Evolutionary conservation across 2,797 vertebrate genomes (phyloP), one percentile per base, ranked within the genome.

Genomic region (Echeneis naucrates): DNA sequence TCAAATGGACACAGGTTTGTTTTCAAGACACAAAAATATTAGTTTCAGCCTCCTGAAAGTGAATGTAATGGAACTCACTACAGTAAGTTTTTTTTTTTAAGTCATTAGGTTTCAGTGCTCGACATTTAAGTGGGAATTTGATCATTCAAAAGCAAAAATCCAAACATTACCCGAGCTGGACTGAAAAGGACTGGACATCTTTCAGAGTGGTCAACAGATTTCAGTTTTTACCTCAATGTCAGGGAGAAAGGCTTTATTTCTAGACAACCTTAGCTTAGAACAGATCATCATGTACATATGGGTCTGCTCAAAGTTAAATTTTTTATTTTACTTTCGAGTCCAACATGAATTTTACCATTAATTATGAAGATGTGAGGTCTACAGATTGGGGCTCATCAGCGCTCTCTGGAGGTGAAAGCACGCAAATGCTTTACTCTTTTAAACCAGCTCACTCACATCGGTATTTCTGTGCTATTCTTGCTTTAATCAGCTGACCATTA

Each of bases 131-230:
- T 0, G 4, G 55, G 56, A 32, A 5, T 68, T 54, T 16, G 27
- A 48, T 35, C 64, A 50, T 5, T 42, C 14, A 40, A 74, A 79
- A 48, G 52, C 27, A n/a, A 52, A n/a, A 74, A 57, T 40, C 11
- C 3, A 75, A 62, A 50, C 19, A 50, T 68, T 58, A 3, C 6
- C 37, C 51, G 48, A 51, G 23, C 26, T 23, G n/a, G 11, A 9
- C 14, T 42, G 32, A 52, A 24, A 13, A 33, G 32, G 6, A 8
- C 32, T 33, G 32, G 32, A 33, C 6, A 33, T 38, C n/a, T 42
- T 38, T 21, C 14, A 30, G 27, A 42, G 27, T 12, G 42, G 52
- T 65, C 19, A 7, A 26, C 8, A 30, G 40, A 58, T 32, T 69
- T 48, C 64, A 13, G 9, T 11, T 37, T 32, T 13, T 9, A 26